Conservation (phyloP, 2,797 vertebrate species). For the Xyrichtys novacula region DNA sequence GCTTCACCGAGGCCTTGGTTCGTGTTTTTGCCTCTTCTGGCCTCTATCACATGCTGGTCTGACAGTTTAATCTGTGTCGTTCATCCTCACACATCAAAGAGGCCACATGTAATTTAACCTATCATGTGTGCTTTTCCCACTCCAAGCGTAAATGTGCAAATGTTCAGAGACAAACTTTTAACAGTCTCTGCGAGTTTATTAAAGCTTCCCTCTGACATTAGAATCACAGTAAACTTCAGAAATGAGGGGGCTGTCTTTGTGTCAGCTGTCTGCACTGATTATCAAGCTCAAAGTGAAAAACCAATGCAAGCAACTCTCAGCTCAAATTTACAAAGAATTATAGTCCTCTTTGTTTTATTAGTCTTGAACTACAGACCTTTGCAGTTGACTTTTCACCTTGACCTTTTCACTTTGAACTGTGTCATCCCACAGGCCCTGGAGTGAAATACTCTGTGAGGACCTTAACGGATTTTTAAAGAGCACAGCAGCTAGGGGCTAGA, state of each 20-base stretch:
- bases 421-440: not conserved
- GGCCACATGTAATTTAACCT: constrained; percentile 42
- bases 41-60: constrained; percentile 71
- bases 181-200: constrained; percentile 5
- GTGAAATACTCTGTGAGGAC: constrained; percentile 12
- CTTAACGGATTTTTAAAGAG: too few species aligned
- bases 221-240: constrained; percentile 17
- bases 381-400: constrained; percentile 36
- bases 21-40: constrained; percentile 80
- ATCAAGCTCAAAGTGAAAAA: not conserved
- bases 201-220: not conserved
- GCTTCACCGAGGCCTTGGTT: constrained; percentile 57
- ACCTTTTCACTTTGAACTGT: constrained; percentile 35
- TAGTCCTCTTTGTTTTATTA: constrained; percentile 36
- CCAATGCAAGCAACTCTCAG: constrained; percentile 6
- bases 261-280: constrained; percentile 27
- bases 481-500: not conserved
- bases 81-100: constrained; percentile 79
- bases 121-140: constrained; percentile 32
- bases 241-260: constrained; percentile 4
- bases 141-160: constrained; percentile 12
- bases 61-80: constrained; percentile 81
- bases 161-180: constrained; percentile 12
- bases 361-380: constrained; percentile 50
- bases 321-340: constrained; percentile 19